Percentiles rank a stretch among this genome's conserved stretches.
These are phyloP conservation scores for Spizaetus ornatus DNA, from an alignment of 2,113 vertebrate genomes.

Conservation along the genomic window DNA sequence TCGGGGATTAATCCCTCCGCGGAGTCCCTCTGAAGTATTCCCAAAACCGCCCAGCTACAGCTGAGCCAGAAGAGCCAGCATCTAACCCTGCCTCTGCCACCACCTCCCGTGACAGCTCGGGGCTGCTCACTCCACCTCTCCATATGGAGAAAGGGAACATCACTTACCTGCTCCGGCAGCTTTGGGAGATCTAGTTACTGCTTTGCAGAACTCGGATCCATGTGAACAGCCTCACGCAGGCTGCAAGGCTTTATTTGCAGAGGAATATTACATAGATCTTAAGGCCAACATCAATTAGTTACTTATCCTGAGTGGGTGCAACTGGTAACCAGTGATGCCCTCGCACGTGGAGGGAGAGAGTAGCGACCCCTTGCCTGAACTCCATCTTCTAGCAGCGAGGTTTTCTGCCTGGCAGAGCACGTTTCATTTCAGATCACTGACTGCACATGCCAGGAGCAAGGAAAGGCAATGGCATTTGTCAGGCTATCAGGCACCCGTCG, in stretches of 20 bases:
- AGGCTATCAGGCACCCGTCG: neutral
- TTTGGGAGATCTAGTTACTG: neutral
- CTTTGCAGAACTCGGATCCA: neutral
- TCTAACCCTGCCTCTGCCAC: neutral
- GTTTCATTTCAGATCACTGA: neutral
- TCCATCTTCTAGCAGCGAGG: neutral
- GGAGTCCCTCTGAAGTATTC: neutral
- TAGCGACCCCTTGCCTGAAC: neutral
- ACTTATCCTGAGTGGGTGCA: neutral
- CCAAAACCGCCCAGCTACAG: neutral
- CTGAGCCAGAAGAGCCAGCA: neutral
- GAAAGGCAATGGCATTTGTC: neutral
- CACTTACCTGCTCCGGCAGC: constrained; percentile 11
- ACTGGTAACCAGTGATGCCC: neutral
- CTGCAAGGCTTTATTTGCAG: neutral
- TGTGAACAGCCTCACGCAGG: neutral
- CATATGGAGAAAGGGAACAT: neutral
- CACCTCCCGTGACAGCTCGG: neutral
- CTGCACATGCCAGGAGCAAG: neutral
- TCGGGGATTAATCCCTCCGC: neutral
- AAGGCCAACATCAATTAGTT: neutral
- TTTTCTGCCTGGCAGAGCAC: neutral
- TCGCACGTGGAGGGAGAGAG: neutral
- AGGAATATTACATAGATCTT: neutral
- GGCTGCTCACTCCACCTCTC: neutral